Base-by-base conservation (phyloP, 2,797 vertebrate genomes). In the Acanthiza pusilla region DNA sequence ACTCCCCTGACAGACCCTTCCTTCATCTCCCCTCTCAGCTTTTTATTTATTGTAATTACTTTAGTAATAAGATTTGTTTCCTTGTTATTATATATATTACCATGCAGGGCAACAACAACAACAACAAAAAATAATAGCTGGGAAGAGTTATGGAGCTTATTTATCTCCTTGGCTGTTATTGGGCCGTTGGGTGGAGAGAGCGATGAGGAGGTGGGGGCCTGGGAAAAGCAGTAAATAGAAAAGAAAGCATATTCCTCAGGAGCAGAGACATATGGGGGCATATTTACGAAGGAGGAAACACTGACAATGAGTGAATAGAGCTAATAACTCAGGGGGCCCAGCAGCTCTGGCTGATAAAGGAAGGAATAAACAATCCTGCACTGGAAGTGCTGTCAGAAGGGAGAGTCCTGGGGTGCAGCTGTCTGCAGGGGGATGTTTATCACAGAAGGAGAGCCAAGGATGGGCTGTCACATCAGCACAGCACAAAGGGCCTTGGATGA, bases 1-100 rank as follows among this genome's bases (percentile, higher is more conserved):
- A 77, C 94, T 97, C 97, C 97, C 96, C 30, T 32, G 78, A 92
- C 60, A 93, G 88, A 84, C 84, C 95, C 85, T 97, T 97, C 93
- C 93, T 95, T 91, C 95, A 94, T 94, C 88, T 96, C 91, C 79
- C 91, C 71, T 96, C 96, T 96, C 32, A 3, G 93, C 93, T 97
- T 97, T 97, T 98, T 98, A 98, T 98, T 97, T 98, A 97, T 97
- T 97, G 96, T 97, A 98, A 98, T 98, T 97, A 98, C 97, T 97
- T 95, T 86, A 95, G 97, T 97, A 97, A 97, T 97, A 98, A 97
- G 96, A 98, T 98, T 97, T 98, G 97, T 98, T 97, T 98, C 94
- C 95, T 95, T 97, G 94, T 97, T 97, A 96, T 96, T 97, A 96
- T 98, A 97, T 97, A 96, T 96, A 97, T 96, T 96, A 97, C 94